phyloP scores from a whole-genome alignment of 2,113 vertebrate genomes.

The Pedetes capensis region DNA sequence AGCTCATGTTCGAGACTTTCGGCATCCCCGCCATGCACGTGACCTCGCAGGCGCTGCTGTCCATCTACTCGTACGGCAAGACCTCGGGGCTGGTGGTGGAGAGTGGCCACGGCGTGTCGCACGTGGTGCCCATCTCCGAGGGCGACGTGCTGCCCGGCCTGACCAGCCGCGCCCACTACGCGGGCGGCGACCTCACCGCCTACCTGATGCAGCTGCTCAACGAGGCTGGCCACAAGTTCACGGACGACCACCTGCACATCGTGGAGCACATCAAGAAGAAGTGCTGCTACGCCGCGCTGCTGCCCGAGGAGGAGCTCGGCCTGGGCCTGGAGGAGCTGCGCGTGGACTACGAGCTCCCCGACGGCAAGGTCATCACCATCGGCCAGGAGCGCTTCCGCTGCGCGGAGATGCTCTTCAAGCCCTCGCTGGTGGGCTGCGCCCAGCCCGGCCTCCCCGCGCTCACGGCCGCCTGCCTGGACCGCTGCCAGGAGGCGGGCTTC shows the following conservation, averaged over 20 bases:
- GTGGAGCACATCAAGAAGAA: slow-evolving; percentile 78
- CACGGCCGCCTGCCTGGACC: slow-evolving; percentile 55
- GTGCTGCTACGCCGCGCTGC: slow-evolving; percentile 68
- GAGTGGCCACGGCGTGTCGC: slow-evolving; percentile 70
- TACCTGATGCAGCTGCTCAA: slow-evolving; percentile 77
- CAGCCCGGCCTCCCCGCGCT: slow-evolving; percentile 52
- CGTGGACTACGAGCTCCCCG: slow-evolving; percentile 73
- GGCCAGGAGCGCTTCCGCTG: slow-evolving; percentile 75
- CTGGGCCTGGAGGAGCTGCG: slow-evolving; percentile 26
- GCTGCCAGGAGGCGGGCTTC: slow-evolving; percentile 59
- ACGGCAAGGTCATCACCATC: slow-evolving; percentile 70
- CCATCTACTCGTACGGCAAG: slow-evolving; percentile 77
- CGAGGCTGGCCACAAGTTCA: slow-evolving; percentile 60
- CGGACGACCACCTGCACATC: slow-evolving; percentile 61
- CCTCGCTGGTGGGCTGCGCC: slow-evolving; percentile 51
- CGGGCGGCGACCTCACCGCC: slow-evolving; percentile 66
- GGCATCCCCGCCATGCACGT: slow-evolving; percentile 75
- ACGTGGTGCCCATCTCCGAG: slow-evolving; percentile 75
- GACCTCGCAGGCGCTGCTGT: slow-evolving; percentile 73
- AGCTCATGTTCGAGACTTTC: slow-evolving; percentile 79
- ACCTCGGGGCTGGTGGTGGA: slow-evolving; percentile 78
- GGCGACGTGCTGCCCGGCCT: slow-evolving; percentile 67
- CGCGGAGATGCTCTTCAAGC: slow-evolving; percentile 76
- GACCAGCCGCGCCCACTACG: slow-evolving; percentile 50
- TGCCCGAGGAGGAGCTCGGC: slow-evolving; percentile 1